Evolutionary conservation across 2,113 vertebrate genomes (phyloP).

Genomic region (Cinclus mexicanus): DNA sequence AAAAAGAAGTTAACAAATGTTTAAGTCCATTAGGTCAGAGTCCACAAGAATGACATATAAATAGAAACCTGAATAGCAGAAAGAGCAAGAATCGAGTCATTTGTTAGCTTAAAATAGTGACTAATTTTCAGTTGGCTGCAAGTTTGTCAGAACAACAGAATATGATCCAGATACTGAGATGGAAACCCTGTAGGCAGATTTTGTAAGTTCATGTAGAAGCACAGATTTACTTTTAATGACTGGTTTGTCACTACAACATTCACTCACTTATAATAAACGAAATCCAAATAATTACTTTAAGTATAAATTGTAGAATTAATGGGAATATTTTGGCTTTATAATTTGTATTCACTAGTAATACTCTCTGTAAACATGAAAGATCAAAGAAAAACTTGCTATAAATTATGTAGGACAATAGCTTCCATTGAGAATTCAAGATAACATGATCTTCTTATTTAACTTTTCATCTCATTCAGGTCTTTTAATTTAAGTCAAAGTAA

Average conservation of each 20-base stretch:
- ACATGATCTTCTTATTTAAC: not conserved
- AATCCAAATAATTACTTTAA: slow-evolving; percentile 37
- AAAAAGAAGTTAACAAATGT: not conserved
- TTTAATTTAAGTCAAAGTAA: not conserved
- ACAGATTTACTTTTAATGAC: not conserved
- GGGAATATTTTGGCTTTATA: not conserved
- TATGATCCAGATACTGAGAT: not conserved
- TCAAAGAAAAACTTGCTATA: slow-evolving; percentile 43
- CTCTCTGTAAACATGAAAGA: slow-evolving; percentile 21
- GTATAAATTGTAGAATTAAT: not conserved
- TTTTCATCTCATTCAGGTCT: not conserved
- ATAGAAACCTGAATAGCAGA: not conserved
- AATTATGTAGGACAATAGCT: slow-evolving; percentile 37
- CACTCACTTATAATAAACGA: not conserved
- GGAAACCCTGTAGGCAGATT: not conserved
- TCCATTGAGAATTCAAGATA: slow-evolving; percentile 23
- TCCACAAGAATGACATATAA: not conserved
- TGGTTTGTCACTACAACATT: not conserved
- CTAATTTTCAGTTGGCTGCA: not conserved
- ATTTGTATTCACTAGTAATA: not conserved
- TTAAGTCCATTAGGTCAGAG: not conserved
- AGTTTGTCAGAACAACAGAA: not conserved
- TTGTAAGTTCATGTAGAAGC: not conserved
- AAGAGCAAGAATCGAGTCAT: not conserved
- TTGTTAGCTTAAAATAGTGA: not conserved